Base-by-base conservation (phyloP, 2,797 vertebrate species). In the Zenarchopterus dispar region DNA sequence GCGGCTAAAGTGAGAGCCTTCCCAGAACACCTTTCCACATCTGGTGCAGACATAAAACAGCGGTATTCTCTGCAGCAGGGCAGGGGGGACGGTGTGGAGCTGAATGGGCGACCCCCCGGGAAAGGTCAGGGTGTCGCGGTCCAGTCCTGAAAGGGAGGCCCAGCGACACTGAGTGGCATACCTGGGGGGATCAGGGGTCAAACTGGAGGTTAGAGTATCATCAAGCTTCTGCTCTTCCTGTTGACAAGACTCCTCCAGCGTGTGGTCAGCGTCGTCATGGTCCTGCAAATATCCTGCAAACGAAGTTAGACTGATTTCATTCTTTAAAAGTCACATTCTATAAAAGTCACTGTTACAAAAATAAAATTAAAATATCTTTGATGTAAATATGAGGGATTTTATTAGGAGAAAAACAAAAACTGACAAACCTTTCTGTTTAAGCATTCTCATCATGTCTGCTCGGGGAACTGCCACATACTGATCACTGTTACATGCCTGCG, bases 21-120 rank as follows among this genome's bases (percentile, higher is more conserved):
- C 95, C 95, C 97, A 97, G 89, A 97, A 97, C 43, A 97, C 93
- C 73, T 96, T 97, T 58, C 96, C 95, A 0, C 95, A 96, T 69
- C 63, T 73, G 3, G 87, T 89, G 84, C 96, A 96, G 83, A 95
- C 93, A 44, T 93, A 96, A 77, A 93, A 91, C 56, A 91, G 79
- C 0, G 88, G 56, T 0, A 94, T 89, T 57, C 81, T 91, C 41
- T 75, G 77, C 64, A 96, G 89, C 54, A 96, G 77, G 0, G 88
- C 89, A 0, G 68, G 78, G 0, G 92, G 94, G 22, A 96, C 81
- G 0, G 89, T 60, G 5, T 90, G 50, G 4, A 95, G 82, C 91
- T 94, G 94, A 61, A 96, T 65, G 39, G 50, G 51, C 0, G 84
- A 88, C 17, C 93, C 92, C 0, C 67, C 89, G 0, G 74, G 77